Evolutionary conservation across 2,797 vertebrate species (phyloP).

Genomic region (Cetoscarus ocellatus): DNA sequence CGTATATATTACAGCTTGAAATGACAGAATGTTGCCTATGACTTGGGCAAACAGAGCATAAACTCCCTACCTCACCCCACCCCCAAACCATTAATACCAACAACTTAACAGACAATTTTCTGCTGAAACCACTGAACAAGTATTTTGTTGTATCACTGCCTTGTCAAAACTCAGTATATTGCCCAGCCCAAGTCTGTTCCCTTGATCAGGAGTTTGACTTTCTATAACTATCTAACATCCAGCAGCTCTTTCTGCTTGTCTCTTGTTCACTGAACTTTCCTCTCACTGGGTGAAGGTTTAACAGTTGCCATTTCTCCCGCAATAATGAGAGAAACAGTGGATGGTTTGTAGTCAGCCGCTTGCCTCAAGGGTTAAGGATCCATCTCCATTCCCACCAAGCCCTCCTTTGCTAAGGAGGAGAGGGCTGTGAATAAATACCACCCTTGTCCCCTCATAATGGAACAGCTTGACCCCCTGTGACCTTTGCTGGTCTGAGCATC

Average conservation of each 20-base stretch:
- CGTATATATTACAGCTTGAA: too few species aligned
- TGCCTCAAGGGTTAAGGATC: conserved; percentile 71
- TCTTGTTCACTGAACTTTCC: conserved; percentile 4
- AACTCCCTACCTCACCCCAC: too few species aligned
- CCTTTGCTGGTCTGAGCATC: conserved; percentile 81
- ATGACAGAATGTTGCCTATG: too few species aligned
- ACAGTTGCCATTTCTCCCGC: conserved; percentile 24
- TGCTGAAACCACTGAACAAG: too few species aligned
- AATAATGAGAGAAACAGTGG: conserved; percentile 52
- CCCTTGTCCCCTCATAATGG: conserved; percentile 82
- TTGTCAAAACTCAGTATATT: too few species aligned
- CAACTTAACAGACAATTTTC: too few species aligned
- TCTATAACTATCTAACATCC: too few species aligned
- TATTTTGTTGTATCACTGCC: too few species aligned
- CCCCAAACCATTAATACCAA: too few species aligned
- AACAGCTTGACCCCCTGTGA: conserved; percentile 82
- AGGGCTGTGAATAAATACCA: conserved; percentile 79
- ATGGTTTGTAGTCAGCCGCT: conserved; percentile 60
- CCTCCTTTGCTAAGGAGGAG: conserved; percentile 63
- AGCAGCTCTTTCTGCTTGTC: not conserved
- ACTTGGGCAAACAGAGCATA: too few species aligned
- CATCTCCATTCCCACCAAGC: conserved; percentile 60
- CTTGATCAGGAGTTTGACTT: too few species aligned
- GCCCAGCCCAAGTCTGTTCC: too few species aligned
- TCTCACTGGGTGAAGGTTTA: conserved; percentile 8